These are phyloP conservation scores for Linnaemya tessellans DNA, from an alignment of 2,888 invertebrate species.

Conservation along the genomic window DNA sequence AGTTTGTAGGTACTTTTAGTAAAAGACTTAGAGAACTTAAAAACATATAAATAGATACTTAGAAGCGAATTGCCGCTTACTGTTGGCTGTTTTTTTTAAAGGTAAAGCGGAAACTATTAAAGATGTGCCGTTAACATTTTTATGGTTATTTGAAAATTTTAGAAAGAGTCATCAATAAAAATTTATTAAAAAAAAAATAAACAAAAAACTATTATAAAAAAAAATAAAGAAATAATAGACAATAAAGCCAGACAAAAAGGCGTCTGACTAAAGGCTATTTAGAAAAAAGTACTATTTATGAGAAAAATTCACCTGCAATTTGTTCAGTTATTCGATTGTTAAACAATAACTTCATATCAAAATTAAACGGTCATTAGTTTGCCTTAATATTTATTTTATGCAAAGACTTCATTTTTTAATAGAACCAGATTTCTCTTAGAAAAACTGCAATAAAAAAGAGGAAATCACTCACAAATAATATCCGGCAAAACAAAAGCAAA, in stretches of 20 bases:
- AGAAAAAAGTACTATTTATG: too few relatives aligned
- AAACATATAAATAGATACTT: not conserved
- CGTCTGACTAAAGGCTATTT: constrained; percentile 16
- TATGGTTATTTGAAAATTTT: constrained; percentile 35
- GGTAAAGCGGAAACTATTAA: constrained; percentile 47
- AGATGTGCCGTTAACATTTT: constrained; percentile 57
- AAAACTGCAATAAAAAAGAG: constrained; percentile 56
- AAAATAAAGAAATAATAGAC: not conserved
- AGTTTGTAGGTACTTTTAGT: constrained; percentile 3
- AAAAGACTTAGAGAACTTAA: constrained; percentile 20
- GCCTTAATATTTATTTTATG: not conserved
- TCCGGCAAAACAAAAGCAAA: constrained; percentile 48
- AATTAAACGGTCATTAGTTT: not conserved
- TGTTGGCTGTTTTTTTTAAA: constrained; percentile 1
- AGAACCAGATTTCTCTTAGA: not conserved
- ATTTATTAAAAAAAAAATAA: not conserved
- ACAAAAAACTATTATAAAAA: constrained; percentile 1
- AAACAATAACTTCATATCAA: not conserved
- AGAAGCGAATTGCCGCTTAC: not conserved
- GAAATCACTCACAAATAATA: constrained; percentile 57
- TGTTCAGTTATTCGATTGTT: too few relatives aligned
- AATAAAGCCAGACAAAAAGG: constrained; percentile 32
- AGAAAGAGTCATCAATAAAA: constrained; percentile 19
- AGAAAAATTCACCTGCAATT: too few relatives aligned
- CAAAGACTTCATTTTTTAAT: not conserved